Evolutionary conservation across 2,113 vertebrate species (phyloP).

Genomic region (Echinops telfairi): DNA sequence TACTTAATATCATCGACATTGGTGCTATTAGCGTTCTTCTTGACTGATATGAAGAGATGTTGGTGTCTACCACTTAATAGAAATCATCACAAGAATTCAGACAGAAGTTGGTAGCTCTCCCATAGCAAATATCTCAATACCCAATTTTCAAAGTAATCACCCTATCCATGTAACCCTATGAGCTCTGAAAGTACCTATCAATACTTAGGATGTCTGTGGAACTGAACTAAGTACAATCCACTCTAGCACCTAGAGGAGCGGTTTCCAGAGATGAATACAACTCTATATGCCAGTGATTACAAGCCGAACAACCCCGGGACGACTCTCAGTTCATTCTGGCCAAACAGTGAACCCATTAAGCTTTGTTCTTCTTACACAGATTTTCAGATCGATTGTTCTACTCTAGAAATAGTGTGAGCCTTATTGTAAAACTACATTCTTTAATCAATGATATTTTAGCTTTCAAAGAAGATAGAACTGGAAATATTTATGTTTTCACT

Average conservation of each 20-base stretch:
- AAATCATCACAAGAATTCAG: neutral
- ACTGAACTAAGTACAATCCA: slow-evolving; percentile 16
- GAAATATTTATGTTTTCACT: slow-evolving; percentile 61
- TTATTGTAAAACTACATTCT: slow-evolving; percentile 41
- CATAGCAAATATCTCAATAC: neutral
- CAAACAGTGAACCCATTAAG: slow-evolving; percentile 37
- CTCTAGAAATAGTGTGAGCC: neutral
- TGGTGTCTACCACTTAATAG: neutral
- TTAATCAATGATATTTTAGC: slow-evolving; percentile 62
- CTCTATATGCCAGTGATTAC: slow-evolving; percentile 1
- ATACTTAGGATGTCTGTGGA: slow-evolving; percentile 28
- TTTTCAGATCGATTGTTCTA: slow-evolving; percentile 53
- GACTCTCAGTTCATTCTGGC: slow-evolving; percentile 58
- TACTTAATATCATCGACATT: neutral
- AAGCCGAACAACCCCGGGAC: neutral
- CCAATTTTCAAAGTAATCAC: slow-evolving; percentile 24
- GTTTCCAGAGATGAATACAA: slow-evolving; percentile 1
- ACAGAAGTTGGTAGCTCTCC: neutral
- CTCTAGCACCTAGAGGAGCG: slow-evolving; percentile 16
- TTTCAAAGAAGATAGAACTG: slow-evolving; percentile 54
- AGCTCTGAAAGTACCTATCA: neutral
- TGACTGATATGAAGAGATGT: neutral
- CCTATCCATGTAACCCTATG: neutral
- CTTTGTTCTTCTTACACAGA: neutral
- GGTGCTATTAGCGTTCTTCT: neutral